Percentiles rank a stretch among this genome's conserved stretches.
Evolutionary conservation across 2,797 vertebrate species (phyloP).

Genomic region (Coendou prehensilis): DNA sequence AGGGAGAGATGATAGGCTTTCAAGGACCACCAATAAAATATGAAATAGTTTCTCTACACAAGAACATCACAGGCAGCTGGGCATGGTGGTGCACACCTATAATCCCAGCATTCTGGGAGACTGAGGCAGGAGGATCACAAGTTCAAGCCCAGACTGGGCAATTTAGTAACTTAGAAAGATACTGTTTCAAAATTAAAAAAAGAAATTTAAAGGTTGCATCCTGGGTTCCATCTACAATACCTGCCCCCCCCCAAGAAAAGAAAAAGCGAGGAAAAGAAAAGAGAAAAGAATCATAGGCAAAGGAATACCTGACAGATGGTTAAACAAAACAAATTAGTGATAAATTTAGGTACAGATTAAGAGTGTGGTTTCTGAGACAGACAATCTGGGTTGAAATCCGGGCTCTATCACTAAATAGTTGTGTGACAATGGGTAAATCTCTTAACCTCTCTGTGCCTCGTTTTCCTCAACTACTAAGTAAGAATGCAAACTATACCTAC

Average conservation of each 20-base stretch:
- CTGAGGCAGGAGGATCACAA: not conserved
- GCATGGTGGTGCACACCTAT: not conserved
- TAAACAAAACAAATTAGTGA: not conserved
- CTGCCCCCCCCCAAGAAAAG: not conserved
- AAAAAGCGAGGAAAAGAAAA: not conserved
- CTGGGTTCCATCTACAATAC: not conserved
- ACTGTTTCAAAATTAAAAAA: not conserved
- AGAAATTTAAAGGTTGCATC: not conserved
- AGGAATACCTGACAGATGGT: accelerated
- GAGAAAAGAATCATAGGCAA: not conserved
- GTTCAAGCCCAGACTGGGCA: not conserved
- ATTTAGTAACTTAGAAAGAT: not conserved
- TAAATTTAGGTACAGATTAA: not conserved
- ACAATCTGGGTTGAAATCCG: not conserved
- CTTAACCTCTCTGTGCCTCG: not conserved
- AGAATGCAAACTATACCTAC: not conserved
- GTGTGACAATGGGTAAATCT: not conserved
- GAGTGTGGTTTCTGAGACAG: not conserved
- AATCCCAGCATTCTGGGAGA: not conserved
- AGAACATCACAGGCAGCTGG: not conserved
- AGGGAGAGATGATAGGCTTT: not conserved
- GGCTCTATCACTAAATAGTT: not conserved
- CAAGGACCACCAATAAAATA: not conserved
- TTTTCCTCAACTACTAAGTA: not conserved
- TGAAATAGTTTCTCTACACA: not conserved